phyloP scores from a whole-genome alignment of 1,140 invertebrate genomes.

The Tetramorium parvispinum region DNA sequence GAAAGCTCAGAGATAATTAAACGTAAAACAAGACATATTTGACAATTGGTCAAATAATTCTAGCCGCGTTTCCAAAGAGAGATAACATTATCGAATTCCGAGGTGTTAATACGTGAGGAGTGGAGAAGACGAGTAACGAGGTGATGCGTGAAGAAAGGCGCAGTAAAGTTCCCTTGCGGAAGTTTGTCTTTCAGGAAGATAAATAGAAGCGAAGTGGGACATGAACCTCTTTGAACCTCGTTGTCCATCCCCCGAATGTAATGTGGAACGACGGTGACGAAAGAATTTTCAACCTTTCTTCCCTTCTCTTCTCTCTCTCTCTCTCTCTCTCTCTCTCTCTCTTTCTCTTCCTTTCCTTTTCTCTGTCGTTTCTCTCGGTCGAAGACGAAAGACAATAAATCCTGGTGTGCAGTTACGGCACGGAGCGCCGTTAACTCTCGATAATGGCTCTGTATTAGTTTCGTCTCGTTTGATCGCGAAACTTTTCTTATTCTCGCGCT shows the following conservation, averaged over 20 bases:
- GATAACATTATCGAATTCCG: background rate
- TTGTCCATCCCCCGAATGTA: constrained; percentile 43
- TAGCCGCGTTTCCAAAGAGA: too few species aligned
- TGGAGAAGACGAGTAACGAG: background rate
- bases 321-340: background rate
- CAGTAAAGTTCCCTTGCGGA: constrained; percentile 6
- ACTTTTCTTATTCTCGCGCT: constrained; percentile 58
- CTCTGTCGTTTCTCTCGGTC: constrained; percentile 4
- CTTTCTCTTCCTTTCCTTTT: background rate
- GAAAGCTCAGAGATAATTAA: constrained; percentile 1
- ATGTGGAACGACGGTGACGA: constrained; percentile 18
- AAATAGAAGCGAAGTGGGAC: constrained; percentile 56
- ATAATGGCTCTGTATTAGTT: constrained; percentile 69
- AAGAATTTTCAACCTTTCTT: constrained; percentile 43
- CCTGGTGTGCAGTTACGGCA: constrained; percentile 49
- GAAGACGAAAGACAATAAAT: constrained; percentile 61
- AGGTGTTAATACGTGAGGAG: constrained; percentile 9
- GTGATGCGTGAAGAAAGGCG: constrained; percentile 1
- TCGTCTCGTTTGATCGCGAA: constrained; percentile 57
- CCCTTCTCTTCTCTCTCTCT: background rate
- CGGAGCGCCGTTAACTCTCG: constrained; percentile 62
- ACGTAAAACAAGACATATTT: background rate
- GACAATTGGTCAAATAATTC: background rate
- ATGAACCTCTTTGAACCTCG: constrained; percentile 52
- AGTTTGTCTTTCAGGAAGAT: constrained; percentile 57